Base-by-base conservation (phyloP, 2,113 vertebrate species). In the Theristicus caerulescens region DNA sequence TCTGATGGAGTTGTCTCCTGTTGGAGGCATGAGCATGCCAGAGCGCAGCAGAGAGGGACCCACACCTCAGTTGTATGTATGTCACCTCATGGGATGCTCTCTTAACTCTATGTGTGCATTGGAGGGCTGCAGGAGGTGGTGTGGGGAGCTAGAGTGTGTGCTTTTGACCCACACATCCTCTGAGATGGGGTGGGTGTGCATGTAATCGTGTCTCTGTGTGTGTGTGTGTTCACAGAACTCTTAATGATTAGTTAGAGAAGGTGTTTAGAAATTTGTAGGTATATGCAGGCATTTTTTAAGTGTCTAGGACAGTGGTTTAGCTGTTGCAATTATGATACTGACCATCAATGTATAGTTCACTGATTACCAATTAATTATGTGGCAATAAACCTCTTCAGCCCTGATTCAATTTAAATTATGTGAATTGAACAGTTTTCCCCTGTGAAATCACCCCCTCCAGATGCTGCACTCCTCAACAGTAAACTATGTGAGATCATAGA, bases 51-150 rank as follows among this genome's bases (percentile, higher is more conserved):
- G 52, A 62, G 34, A 74, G 24, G 24, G 26, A 82, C 24, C 38
- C 19, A 42, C 26, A 65, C 36, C 36, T 64, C 0, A 0, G 13
- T 6, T 59, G 29, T 36, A 29, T 0, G 0, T n/a, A 3, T n/a
- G 20, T 49, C 80, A 71, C 13, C 44, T 69, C 0, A 0, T 17
- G 51, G 15, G 24, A 16, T 52, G 51, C 34, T 27, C 11, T 47
- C 2, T 1, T 29, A 25, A 25, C 3, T 42, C 25, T 32, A 6
- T 16, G 8, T 49, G 20, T 66, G 21, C 12, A 2, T 38, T 66
- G 57, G 31, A 51, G 16, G 34, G 22, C 40, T 78, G 17, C 51
- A 61, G 61, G 13, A 47, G 20, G 15, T 12, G 25, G 12, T 24
- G 11, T 24, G 20, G 8, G 54, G 16, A 69, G 27, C 13, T 38